Base-by-base conservation (phyloP, 2,113 vertebrate genomes). In the Danio rerio region DNA sequence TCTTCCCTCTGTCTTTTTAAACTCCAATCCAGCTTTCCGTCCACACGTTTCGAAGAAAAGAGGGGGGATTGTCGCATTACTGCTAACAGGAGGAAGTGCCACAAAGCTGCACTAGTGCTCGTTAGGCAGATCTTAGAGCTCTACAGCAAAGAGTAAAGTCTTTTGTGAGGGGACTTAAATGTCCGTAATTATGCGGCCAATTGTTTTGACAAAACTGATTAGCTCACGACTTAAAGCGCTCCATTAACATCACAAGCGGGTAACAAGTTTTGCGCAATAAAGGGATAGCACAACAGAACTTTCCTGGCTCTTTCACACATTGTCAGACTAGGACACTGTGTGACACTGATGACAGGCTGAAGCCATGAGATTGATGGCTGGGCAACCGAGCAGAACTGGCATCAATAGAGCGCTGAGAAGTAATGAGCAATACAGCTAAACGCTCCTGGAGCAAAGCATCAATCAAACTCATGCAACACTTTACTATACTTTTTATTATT, bases 11-110 rank as follows among this genome's bases (percentile, higher is more conserved):
- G 75, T 74, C 40, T 77, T 63, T 45, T 78, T 83, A 70, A 18
- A 43, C 45, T 71, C 52, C 80, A 81, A 69, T 86, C 62, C 78
- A 62, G 83, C 56, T 81, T 80, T 47, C 59, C 52, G 82, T 83
- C 87, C 83, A 86, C 69, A 86, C 75, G 77, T 81, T 68, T 81
- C n/a, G 62, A 84, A 61, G 21, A 87, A 83, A 83, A 77, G 63
- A 80, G 77, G 31, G 31, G 31, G 31, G 79, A 87, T 81, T 86
- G 86, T 83, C 78, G 74, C 76, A 85, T 76, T 84, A 78, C 52
- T 75, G 78, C 78, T 78, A 87, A 84, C 70, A 86, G 84, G 50
- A 81, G 69, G 71, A 86, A 82, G 58, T 40, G 62, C 65, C 70
- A 78, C 80, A 68, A 81, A 70, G 73, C 47, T 62, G 84, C 62